Conservation (phyloP, 2,113 vertebrate genomes). For the Spermophilus dauricus region DNA sequence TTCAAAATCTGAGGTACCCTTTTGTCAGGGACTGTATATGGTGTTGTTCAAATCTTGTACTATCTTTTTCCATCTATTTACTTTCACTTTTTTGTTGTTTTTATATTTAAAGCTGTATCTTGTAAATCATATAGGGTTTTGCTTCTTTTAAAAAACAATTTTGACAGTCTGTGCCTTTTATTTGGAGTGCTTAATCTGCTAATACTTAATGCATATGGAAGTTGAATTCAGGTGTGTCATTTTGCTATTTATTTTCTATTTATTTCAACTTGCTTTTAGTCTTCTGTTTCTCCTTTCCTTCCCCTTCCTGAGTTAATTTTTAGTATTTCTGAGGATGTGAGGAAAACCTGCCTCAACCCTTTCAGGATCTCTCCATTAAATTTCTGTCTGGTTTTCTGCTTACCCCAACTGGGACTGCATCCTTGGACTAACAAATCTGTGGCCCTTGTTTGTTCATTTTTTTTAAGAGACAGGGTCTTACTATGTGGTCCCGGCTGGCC, state of each 20-base stretch:
- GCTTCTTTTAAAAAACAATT: too few species aligned
- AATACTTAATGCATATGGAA: not conserved
- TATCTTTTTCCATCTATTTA: too few species aligned
- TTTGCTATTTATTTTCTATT: not conserved
- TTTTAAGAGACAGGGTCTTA: too few species aligned
- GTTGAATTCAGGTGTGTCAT: not conserved
- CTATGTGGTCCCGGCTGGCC: too few species aligned
- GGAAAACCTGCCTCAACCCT: not conserved
- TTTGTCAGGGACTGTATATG: too few species aligned
- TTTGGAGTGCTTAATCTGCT: not conserved
- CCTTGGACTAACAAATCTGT: not conserved
- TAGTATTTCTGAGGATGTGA: not conserved
- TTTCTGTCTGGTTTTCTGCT: slow-evolving; percentile 13
- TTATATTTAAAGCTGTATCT: too few species aligned
- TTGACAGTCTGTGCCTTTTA: not conserved
- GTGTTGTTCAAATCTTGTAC: too few species aligned
- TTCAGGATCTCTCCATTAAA: not conserved
- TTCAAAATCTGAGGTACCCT: too few species aligned
- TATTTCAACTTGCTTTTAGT: not conserved
- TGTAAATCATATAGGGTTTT: too few species aligned
- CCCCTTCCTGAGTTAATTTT: not conserved
- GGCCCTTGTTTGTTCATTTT: not conserved
- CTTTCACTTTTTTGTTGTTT: too few species aligned
- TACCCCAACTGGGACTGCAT: not conserved
- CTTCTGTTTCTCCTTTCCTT: not conserved